Percentiles rank a stretch among this genome's conserved stretches.
Evolutionary conservation across 2,888 invertebrate genomes (phyloP).

Genomic region (Plebejus melissa): DNA sequence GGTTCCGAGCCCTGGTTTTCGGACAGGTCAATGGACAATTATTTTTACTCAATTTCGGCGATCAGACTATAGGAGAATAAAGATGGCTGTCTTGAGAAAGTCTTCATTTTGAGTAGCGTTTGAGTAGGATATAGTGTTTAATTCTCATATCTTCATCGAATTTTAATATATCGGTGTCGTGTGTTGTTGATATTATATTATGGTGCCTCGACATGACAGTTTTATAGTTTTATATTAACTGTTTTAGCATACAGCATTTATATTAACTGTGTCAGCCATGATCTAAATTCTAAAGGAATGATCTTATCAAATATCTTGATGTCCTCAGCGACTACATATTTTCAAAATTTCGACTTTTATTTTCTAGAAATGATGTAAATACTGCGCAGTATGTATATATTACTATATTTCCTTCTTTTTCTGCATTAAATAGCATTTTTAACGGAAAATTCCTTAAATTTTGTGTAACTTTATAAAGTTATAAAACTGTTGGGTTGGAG

Average conservation of each 20-base stretch:
- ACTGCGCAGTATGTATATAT: too few relatives aligned
- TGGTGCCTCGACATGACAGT: not conserved
- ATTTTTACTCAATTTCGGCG: not conserved
- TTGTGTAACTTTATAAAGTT: not conserved
- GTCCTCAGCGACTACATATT: too few relatives aligned
- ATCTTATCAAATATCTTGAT: too few relatives aligned
- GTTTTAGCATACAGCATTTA: too few relatives aligned
- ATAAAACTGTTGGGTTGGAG: not conserved
- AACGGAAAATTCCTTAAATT: too few relatives aligned
- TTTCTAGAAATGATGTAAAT: too few relatives aligned
- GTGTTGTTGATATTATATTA: conserved; percentile 29
- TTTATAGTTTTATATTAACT: not conserved
- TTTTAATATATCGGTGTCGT: conserved; percentile 20
- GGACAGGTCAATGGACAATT: not conserved
- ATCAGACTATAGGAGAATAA: not conserved
- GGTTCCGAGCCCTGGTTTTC: too few relatives aligned
- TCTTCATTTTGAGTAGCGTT: not conserved
- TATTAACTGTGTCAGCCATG: too few relatives aligned
- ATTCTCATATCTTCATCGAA: conserved; percentile 23
- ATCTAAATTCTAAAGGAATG: too few relatives aligned
- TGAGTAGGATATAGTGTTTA: not conserved
- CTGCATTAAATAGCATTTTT: too few relatives aligned
- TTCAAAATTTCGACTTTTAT: too few relatives aligned
- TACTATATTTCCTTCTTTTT: too few relatives aligned
- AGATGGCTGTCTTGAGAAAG: not conserved